phyloP scores from a whole-genome alignment of 2,113 vertebrate genomes.

The Notiomystis cincta region DNA sequence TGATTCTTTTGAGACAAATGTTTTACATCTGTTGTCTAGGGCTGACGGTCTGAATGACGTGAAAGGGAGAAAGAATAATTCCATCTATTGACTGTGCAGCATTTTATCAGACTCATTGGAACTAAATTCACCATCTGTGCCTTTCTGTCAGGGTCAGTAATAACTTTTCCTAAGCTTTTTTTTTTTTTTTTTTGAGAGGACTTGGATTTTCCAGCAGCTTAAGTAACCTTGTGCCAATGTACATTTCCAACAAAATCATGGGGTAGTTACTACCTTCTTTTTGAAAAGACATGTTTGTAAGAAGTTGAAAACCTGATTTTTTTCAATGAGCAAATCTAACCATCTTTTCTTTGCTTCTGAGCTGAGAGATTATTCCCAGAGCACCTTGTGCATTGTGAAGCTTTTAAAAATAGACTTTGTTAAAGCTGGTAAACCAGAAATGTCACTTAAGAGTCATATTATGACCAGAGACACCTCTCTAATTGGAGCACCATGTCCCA shows the following conservation, averaged over 20 bases:
- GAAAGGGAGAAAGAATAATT: conserved; percentile 16
- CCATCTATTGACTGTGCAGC: neutral
- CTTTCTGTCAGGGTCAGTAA: neutral
- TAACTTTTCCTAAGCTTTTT: neutral
- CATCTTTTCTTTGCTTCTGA: neutral
- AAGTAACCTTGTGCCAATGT: neutral
- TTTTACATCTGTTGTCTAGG: neutral
- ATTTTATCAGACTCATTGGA: neutral
- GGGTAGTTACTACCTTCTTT: neutral
- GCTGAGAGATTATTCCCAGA: neutral
- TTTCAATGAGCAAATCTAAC: neutral
- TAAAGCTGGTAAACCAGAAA: neutral
- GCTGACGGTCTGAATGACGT: neutral
- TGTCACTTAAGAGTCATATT: neutral
- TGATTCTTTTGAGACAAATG: neutral
- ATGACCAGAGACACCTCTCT: neutral
- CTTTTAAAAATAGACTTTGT: neutral
- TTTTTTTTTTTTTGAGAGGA: neutral
- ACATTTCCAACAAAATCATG: neutral
- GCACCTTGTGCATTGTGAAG: neutral
- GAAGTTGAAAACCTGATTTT: neutral
- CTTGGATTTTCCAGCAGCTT: neutral
- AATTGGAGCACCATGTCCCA: neutral
- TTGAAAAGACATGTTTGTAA: neutral
- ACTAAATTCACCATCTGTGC: neutral